Evolutionary conservation across 2,797 vertebrate genomes (phyloP), one percentile per base, ranked within the genome.

Genomic region (Zenarchopterus dispar): DNA sequence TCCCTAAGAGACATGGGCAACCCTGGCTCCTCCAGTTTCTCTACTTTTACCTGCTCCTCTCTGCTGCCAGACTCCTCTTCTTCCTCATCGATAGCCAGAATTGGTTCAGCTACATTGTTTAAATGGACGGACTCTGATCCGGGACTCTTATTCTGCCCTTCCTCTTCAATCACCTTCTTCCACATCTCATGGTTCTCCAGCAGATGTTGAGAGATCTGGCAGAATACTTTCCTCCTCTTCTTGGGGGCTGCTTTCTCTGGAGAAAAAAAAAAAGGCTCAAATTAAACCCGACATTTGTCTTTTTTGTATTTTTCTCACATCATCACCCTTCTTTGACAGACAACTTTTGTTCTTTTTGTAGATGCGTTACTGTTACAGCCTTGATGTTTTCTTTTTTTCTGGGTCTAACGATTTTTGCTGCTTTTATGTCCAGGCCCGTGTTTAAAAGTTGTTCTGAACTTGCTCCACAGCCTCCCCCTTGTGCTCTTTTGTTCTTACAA

Each of bases 131-230:
- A 90, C 67, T 96, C 96, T 0, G 71, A 16, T 64, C 84, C 93
- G 0, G 89, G 91, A 66, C 83, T 84, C 63, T 92, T 91, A 78
- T 94, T 95, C 67, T 79, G 85, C 4, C 65, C 58, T 58, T 98
- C 97, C 0, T 96, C 96, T 17, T 93, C 94, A 0, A 97, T 98
- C 65, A 97, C 96, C 65, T 96, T 96, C 91, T 98, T 97, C 98
- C 98, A 99, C 98, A 99, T 99, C 75, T 96, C 94, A 56, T 99
- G 96, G 91, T 99, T 99, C 87, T 98, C 95, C 69, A 98, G 71
- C 61, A 99, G 92, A 84, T 99, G 96, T 58, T 99, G 96, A 8
- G 95, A 97, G 84, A 99, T 98, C 87, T 96, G 96, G 81, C 97
- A 98, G 90, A 96, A 98, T 69, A 95, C 93, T 93, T 96, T 97